These are phyloP conservation scores for Celastrina argiolus DNA, from an alignment of 2,888 invertebrate genomes.

Conservation along the genomic window DNA sequence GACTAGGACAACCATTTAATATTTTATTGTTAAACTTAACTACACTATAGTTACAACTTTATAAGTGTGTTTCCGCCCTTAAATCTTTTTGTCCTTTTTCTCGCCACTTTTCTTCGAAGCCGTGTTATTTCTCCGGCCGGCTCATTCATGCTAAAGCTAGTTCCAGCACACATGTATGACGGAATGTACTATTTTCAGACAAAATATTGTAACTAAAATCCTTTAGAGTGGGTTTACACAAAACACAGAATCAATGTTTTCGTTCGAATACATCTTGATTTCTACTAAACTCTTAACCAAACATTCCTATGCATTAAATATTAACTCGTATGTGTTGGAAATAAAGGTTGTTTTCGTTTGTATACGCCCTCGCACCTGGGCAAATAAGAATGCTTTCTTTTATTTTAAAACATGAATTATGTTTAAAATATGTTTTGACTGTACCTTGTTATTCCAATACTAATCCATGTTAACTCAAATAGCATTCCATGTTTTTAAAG, in stretches of 20 bases:
- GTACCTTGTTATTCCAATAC: background rate
- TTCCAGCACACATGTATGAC: too few relatives aligned
- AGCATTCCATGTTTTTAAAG: background rate
- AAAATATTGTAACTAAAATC: background rate
- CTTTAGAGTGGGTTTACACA: background rate
- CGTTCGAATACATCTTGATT: constrained; percentile 9
- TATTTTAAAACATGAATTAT: constrained; percentile 17
- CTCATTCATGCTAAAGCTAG: background rate
- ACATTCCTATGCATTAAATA: background rate
- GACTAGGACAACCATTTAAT: too few relatives aligned
- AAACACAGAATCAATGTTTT: background rate
- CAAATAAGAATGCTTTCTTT: constrained; percentile 15
- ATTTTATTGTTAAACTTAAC: too few relatives aligned
- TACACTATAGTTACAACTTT: too few relatives aligned
- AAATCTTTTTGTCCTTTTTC: too few relatives aligned
- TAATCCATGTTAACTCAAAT: background rate
- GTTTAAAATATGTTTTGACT: constrained; percentile 1
- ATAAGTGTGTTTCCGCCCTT: too few relatives aligned
- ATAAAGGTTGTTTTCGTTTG: background rate
- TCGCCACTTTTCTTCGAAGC: too few relatives aligned
- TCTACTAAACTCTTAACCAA: constrained; percentile 12
- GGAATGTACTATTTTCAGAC: background rate
- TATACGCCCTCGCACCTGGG: background rate
- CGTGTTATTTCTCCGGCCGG: too few relatives aligned
- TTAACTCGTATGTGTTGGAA: background rate